phyloP scores from a whole-genome alignment of 2,888 invertebrate genomes.

The Ptychoptera contaminata region DNA sequence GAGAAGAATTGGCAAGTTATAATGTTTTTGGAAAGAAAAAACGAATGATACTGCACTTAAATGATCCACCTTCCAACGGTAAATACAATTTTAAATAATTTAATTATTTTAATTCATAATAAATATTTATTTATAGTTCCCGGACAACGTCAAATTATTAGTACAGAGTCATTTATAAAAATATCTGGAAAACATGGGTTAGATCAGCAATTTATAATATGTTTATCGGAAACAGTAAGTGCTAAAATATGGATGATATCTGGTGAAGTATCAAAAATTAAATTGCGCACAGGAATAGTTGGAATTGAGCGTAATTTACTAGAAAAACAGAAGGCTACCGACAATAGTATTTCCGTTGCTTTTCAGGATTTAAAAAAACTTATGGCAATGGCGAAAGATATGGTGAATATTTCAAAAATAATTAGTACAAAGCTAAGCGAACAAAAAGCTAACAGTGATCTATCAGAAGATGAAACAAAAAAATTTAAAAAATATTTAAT shows the following conservation, averaged over 20 bases:
- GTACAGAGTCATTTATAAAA: conserved; percentile 58
- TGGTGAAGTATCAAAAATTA: conserved; percentile 35
- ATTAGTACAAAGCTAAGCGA: conserved; percentile 88
- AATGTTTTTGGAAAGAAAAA: conserved; percentile 69
- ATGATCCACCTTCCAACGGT: conserved; percentile 46
- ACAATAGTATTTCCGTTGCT: conserved; percentile 80
- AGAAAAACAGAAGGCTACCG: conserved; percentile 79
- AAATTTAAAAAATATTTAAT: conserved; percentile 90
- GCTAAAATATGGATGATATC: conserved; percentile 47
- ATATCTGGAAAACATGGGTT: conserved; percentile 77
- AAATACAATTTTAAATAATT: conserved; percentile 11
- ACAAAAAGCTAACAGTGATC: conserved; percentile 64
- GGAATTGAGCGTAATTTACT: conserved; percentile 90
- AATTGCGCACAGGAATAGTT: conserved; percentile 75
- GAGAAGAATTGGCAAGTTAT: conserved; percentile 65
- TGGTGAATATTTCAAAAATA: conserved; percentile 83
- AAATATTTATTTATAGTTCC: conserved; percentile 33
- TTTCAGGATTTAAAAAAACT: conserved; percentile 90
- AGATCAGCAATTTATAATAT: conserved; percentile 42
- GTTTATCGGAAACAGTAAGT: conserved; percentile 45
- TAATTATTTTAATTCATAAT: not conserved
- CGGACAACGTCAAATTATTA: conserved; percentile 56
- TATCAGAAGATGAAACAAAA: conserved; percentile 94
- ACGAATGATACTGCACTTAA: conserved; percentile 61
- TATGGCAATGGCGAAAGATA: conserved; percentile 94